Evolutionary conservation across 2,797 vertebrate genomes (phyloP).

Genomic region (Sebastes itinus): DNA sequence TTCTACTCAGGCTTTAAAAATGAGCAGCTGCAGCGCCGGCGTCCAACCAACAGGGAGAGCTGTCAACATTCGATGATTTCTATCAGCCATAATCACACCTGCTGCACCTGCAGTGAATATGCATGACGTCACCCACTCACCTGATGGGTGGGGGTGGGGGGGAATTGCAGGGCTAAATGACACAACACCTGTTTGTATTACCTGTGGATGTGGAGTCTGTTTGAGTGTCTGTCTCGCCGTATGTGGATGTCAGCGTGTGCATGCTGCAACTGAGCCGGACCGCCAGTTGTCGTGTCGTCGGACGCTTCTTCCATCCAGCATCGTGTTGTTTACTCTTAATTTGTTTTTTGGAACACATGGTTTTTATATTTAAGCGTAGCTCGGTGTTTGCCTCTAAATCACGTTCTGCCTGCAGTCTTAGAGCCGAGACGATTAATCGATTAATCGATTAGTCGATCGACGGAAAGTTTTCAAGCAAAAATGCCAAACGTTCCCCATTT

Average conservation of each 20-base stretch:
- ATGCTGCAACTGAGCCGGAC: constrained; percentile 4
- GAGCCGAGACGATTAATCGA: neutral
- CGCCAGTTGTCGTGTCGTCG: neutral
- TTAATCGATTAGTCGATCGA: neutral
- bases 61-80: constrained; percentile 42
- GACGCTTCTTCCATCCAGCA: constrained; percentile 6
- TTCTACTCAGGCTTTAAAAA: constrained; percentile 77
- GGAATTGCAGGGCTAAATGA: constrained; percentile 61
- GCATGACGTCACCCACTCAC: constrained; percentile 53
- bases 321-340: constrained; percentile 3
- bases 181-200: constrained; percentile 44
- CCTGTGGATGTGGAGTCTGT: constrained; percentile 23
- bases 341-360: constrained; percentile 23
- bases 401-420: neutral
- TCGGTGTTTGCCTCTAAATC: constrained; percentile 6
- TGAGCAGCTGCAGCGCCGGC: constrained; percentile 72
- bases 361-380: constrained; percentile 5
- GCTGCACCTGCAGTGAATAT: constrained; percentile 73
- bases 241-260: constrained; percentile 30
- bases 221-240: neutral
- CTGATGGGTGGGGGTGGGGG: constrained; percentile 23
- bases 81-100: constrained; percentile 65
- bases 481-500: neutral
- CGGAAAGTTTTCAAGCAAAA: neutral
- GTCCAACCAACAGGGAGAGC: constrained; percentile 78